Evolutionary conservation across 1,140 invertebrate species (phyloP).

Genomic region (Tyrophagus putrescentiae): DNA sequence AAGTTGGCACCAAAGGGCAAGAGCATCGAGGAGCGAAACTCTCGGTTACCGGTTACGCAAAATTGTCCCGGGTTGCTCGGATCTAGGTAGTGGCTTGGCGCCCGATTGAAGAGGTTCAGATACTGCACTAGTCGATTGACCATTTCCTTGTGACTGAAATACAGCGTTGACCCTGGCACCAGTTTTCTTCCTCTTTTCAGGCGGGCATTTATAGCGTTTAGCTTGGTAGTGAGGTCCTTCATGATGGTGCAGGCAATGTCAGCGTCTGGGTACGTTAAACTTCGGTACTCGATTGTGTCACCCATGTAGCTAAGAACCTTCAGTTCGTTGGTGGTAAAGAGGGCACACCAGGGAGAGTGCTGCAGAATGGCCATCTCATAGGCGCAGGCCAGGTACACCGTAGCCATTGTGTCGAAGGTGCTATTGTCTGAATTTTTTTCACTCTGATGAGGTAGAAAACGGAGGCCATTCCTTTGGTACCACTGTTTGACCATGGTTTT

Average conservation of each 20-base stretch:
- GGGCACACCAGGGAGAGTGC: background rate
- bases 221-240: background rate
- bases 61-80: background rate
- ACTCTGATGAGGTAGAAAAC: too few species aligned
- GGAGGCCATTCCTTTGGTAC: background rate
- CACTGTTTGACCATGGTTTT: background rate
- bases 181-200: background rate
- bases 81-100: background rate
- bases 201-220: background rate
- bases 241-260: background rate
- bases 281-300: background rate
- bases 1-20: background rate
- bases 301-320: background rate
- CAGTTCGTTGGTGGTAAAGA: background rate
- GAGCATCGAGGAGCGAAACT: background rate
- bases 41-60: background rate
- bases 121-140: background rate
- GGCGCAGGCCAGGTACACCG: background rate
- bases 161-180: background rate
- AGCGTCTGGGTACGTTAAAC: background rate
- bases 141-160: background rate
- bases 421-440: background rate
- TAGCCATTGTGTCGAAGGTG: background rate
- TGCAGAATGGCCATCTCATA: background rate
- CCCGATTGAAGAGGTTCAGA: background rate